Evolutionary conservation across 1,140 invertebrate species (phyloP).

Genomic region (Hestina assimilis): DNA sequence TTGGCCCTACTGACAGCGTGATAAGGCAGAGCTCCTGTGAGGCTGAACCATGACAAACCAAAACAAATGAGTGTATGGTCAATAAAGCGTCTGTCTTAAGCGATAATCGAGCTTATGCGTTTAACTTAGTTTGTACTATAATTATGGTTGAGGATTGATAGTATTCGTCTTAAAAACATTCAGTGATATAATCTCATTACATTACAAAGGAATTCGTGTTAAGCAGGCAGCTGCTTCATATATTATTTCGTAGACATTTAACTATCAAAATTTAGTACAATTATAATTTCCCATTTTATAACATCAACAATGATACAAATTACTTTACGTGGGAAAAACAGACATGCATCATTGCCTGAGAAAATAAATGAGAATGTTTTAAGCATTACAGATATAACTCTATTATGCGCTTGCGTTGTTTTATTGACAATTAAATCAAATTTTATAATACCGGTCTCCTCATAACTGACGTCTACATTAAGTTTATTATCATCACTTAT

Average conservation of each 20-base stretch:
- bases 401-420: constrained; percentile 34
- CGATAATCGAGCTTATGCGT: no score
- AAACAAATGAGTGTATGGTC: no score
- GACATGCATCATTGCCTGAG: constrained; percentile 37
- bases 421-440: constrained; percentile 39
- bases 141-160: no score
- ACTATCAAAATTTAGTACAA: constrained; percentile 11
- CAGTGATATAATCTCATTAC: neutral
- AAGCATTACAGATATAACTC: constrained; percentile 24
- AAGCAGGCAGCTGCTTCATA: neutral
- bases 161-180: neutral
- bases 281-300: constrained; percentile 30
- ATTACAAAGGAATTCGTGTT: neutral
- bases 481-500: constrained; percentile 10
- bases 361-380: constrained; percentile 25
- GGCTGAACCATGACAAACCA: no score
- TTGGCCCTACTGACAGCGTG: no score
- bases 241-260: neutral
- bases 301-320: constrained; percentile 25
- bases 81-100: no score
- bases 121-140: no score
- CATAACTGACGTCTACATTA: constrained; percentile 11
- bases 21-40: no score
- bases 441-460: constrained; percentile 18
- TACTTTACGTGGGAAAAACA: constrained; percentile 32